A percentile compares a stretch with the other conserved stretches of the same genome.
phyloP scores from a whole-genome alignment of 2,888 invertebrate genomes.

The Zelleria hepariella region DNA sequence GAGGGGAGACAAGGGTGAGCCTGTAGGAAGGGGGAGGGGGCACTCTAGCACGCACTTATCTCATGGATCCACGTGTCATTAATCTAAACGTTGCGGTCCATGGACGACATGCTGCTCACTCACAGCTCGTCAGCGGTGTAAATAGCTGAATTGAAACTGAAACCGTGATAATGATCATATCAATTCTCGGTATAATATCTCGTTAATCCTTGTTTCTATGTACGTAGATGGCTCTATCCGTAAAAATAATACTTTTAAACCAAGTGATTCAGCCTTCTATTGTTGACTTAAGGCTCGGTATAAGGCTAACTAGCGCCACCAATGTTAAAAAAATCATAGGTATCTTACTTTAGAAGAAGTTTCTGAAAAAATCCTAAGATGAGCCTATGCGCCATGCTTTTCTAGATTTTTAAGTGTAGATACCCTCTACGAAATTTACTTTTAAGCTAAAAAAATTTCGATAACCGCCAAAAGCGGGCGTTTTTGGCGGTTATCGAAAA shows the following conservation, averaged over 20 bases:
- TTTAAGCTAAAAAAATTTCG: no score
- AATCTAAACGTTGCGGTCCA: conserved; percentile 20
- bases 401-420: no score
- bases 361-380: no score
- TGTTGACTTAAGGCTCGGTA: no score
- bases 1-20: conserved; percentile 13
- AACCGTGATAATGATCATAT: background rate
- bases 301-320: no score
- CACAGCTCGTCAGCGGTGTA: background rate
- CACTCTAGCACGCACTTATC: conserved; percentile 24
- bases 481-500: no score
- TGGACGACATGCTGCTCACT: background rate
- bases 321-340: no score
- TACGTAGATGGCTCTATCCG: background rate
- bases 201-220: no score
- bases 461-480: no score
- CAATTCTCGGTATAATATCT: background rate
- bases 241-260: background rate
- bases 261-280: background rate
- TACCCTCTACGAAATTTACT: no score
- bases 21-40: conserved; percentile 16
- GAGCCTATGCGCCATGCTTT: no score
- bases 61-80: conserved; percentile 27
- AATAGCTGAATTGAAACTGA: background rate
- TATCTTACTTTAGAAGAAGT: no score